phyloP scores from a whole-genome alignment of 2,797 vertebrate genomes.

The Sebastes itinus region DNA sequence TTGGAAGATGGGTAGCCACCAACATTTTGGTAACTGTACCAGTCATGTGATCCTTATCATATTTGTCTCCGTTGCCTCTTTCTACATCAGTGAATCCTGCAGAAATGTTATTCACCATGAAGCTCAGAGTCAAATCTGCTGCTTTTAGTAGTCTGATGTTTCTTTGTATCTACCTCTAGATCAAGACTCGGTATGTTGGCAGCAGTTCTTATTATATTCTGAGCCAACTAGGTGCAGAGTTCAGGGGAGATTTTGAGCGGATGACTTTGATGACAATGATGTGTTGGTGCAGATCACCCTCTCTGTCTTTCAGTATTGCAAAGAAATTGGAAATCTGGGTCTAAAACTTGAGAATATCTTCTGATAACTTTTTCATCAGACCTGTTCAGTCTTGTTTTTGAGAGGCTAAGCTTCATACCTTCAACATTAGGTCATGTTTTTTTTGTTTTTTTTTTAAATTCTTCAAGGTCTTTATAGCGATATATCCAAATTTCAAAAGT shows the following conservation, averaged over 20 bases:
- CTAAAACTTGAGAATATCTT: conserved; percentile 3
- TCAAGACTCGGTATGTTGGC: neutral
- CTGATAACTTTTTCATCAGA: conserved; percentile 24
- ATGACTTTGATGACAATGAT: neutral
- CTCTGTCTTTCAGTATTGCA: neutral
- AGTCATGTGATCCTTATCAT: neutral
- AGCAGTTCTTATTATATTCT: neutral
- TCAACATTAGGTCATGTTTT: conserved; percentile 16
- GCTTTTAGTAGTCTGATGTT: neutral
- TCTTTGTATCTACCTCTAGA: neutral
- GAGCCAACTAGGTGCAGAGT: neutral
- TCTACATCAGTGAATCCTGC: neutral
- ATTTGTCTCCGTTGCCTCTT: neutral
- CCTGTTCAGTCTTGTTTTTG: conserved; percentile 65
- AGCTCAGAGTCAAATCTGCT: neutral
- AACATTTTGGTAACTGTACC: neutral
- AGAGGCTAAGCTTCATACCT: conserved; percentile 45
- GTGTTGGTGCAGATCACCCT: neutral
- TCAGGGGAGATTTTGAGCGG: neutral
- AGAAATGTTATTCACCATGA: neutral
- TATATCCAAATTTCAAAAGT: conserved; percentile 24
- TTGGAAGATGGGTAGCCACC: neutral
- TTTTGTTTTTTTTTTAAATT: neutral
- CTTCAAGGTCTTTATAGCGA: neutral
- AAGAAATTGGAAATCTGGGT: neutral